Percentiles rank a stretch among this genome's conserved stretches.
Evolutionary conservation across 2,797 vertebrate species (phyloP).

Genomic region (Oreochromis grahami): DNA sequence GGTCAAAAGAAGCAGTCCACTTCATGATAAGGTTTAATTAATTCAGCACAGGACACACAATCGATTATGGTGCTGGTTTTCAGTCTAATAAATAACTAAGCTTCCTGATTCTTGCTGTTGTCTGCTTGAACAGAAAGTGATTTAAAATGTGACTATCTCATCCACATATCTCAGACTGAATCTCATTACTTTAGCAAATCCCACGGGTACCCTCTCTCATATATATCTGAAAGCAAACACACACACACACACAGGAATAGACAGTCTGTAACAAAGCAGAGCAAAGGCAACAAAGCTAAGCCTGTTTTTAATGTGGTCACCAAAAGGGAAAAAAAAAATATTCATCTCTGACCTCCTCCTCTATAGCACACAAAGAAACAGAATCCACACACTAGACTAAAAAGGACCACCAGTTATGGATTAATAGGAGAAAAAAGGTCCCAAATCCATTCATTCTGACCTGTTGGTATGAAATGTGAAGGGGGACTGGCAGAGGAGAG

Average conservation of each 20-base stretch:
- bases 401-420: constrained; percentile 16
- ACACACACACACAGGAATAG: constrained; percentile 7
- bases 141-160: not conserved
- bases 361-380: not conserved
- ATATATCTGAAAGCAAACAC: constrained; percentile 1
- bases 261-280: constrained; percentile 24
- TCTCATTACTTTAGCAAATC: constrained; percentile 51
- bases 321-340: not conserved
- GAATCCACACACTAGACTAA: not conserved
- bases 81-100: constrained; percentile 3
- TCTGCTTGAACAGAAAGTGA: constrained; percentile 26
- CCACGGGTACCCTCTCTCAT: constrained; percentile 17
- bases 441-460: constrained; percentile 25
- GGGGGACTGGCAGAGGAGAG: not conserved
- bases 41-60: constrained; percentile 16
- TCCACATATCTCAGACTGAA: constrained; percentile 34
- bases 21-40: constrained; percentile 49
- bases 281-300: constrained; percentile 24
- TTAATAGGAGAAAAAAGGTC: not conserved
- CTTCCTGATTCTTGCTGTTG: constrained; percentile 10
- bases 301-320: constrained; percentile 5
- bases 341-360: constrained; percentile 25
- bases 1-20: constrained; percentile 35
- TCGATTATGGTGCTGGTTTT: not conserved
- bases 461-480: constrained; percentile 42